Evolutionary conservation across 2,797 vertebrate genomes (phyloP).

Genomic region (Hemitrygon akajei): DNA sequence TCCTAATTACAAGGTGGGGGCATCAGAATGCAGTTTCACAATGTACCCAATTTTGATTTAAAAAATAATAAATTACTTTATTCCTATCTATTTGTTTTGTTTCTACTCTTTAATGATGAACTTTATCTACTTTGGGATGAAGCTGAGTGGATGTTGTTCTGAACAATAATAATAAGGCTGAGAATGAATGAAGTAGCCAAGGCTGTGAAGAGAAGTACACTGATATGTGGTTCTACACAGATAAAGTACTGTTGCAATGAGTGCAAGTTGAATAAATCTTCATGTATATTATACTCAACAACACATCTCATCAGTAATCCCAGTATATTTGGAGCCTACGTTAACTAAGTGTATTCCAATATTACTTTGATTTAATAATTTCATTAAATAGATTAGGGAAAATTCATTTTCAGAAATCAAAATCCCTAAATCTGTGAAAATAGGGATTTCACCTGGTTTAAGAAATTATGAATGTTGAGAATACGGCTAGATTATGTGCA

Average conservation of each 20-base stretch:
- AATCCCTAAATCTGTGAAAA: background rate
- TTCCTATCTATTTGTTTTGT: constrained; percentile 16
- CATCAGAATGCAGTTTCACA: constrained; percentile 36
- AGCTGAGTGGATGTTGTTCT: background rate
- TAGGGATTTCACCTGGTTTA: background rate
- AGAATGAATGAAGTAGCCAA: too few relatives aligned
- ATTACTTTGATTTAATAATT: background rate
- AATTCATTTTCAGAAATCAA: background rate
- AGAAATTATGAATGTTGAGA: background rate
- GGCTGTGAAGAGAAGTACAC: background rate
- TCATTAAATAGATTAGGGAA: background rate
- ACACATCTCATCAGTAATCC: background rate
- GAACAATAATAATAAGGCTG: background rate
- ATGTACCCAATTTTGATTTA: constrained; percentile 31
- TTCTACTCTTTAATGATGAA: background rate
- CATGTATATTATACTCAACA: background rate
- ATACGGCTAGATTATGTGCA: background rate
- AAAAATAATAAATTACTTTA: constrained; percentile 34
- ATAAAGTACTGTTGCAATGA: background rate
- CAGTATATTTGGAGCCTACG: background rate
- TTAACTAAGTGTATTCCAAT: background rate
- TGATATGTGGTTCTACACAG: background rate
- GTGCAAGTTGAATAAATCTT: background rate
- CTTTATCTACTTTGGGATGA: background rate
- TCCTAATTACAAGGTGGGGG: constrained; percentile 29